Base-by-base conservation (phyloP, 2,888 invertebrate genomes). In the Cantharis nigra region DNA sequence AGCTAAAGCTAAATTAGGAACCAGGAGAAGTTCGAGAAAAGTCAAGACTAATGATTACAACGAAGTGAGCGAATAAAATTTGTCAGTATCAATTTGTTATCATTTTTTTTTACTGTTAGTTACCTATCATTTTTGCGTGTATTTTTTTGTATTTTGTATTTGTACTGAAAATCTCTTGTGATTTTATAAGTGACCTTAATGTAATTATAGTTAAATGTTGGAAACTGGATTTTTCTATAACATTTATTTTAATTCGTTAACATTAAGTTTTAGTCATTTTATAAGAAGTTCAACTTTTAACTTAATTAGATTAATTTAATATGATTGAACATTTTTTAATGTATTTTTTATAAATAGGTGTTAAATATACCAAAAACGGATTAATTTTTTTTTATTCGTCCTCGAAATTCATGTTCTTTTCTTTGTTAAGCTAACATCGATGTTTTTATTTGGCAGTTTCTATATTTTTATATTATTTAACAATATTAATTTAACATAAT, bases 21-120 rank as follows among this genome's bases (percentile, higher is more conserved):
- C 83, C 10, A 83, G 84, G 76, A 87, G 85, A 81, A 87, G 83
- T 72, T 75, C 82, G 23, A 83, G 85, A 80, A 86, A 84, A 79
- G 76, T 75, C 16, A 77, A 81, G 70, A 84, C 84, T 83, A 83
- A 82, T 83, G 83, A 84, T 62, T 82, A 83, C 72, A 76, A 74
- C 72, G 84, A 83, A 63, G 78, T 77, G 70, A 85, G 85, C 79
- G 85, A 86, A 75, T 78, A 28, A 69, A 49, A 49, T 49, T 49
- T 49, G 9, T n/a, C 49, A 49, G 49, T 49, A 28, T 3, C 28
- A 5, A 11, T 49, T 49, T 62, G 10, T 18, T 28, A 13, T 69
- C 7, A 7, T 71, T 71, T 23, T 62, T 33, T 14, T 63, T 23
- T 71, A 49, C n/a, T 11, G 10, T 16, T 23, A 71, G 49, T 33